These are phyloP conservation scores for Pachycephala philippinensis DNA, from an alignment of 2,113 vertebrate species.

Conservation along the genomic window DNA sequence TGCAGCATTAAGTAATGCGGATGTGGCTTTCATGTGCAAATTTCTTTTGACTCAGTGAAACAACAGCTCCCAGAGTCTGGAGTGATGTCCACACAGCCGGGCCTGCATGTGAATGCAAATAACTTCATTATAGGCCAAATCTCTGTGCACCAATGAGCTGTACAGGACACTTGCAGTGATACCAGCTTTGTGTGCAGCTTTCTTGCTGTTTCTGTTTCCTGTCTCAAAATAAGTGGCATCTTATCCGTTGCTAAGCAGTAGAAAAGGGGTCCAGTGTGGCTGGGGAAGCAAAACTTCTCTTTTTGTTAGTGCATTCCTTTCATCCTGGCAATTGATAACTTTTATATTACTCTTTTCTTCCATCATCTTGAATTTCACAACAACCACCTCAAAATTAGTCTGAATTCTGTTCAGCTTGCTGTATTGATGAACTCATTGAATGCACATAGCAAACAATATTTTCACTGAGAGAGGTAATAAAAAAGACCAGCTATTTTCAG, in stretches of 20 bases:
- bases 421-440: background rate
- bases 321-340: background rate
- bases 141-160: slow-evolving; percentile 48
- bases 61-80: slow-evolving; percentile 69
- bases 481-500: background rate
- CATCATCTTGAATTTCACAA: background rate
- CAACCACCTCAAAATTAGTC: background rate
- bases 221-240: slow-evolving; percentile 57
- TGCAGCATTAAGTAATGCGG: slow-evolving; percentile 65
- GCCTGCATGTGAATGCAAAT: slow-evolving; percentile 73
- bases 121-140: slow-evolving; percentile 69
- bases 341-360: background rate
- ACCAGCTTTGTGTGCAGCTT: slow-evolving; percentile 55
- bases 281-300: slow-evolving; percentile 9
- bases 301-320: background rate
- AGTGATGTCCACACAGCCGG: slow-evolving; percentile 61
- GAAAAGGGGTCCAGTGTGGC: background rate
- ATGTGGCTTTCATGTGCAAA: slow-evolving; percentile 75
- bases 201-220: slow-evolving; percentile 64
- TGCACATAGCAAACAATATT: background rate
- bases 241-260: slow-evolving; percentile 54
- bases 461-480: background rate
- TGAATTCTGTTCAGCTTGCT: background rate
- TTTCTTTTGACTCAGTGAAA: slow-evolving; percentile 77
- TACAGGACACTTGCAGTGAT: slow-evolving; percentile 54